Evolutionary conservation across 1,140 invertebrate genomes (phyloP).

Genomic region (Marisa cornuarietis): DNA sequence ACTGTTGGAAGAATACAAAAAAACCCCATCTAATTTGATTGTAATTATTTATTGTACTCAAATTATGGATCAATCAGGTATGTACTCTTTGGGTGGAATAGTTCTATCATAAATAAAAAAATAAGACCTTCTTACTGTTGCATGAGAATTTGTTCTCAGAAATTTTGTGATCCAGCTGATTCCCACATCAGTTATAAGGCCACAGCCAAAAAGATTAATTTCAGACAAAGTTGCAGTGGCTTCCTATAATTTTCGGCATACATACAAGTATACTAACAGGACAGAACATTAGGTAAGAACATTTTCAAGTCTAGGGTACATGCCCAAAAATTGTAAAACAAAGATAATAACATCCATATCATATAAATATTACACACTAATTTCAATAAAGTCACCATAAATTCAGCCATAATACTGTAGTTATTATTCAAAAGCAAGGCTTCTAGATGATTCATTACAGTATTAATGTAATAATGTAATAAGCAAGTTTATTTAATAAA

Average conservation of each 20-base stretch:
- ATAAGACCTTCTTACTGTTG: constrained; percentile 1
- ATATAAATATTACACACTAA: not conserved
- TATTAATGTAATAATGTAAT: no score
- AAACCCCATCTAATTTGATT: not conserved
- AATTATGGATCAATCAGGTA: no score
- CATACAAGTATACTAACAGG: not conserved
- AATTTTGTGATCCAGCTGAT: constrained; percentile 37
- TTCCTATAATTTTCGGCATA: constrained; percentile 15
- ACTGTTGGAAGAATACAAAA: not conserved
- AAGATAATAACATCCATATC: no score
- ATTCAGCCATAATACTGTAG: no score
- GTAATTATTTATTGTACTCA: no score
- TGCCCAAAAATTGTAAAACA: no score
- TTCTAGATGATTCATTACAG: no score
- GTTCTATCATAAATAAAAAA: not conserved
- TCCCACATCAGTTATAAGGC: constrained; percentile 34
- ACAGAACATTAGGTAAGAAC: not conserved
- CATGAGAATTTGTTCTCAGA: constrained; percentile 8
- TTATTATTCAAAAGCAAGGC: no score
- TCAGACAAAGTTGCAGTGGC: constrained; percentile 16
- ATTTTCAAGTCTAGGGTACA: no score
- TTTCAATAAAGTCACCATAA: not conserved
- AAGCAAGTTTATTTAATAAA: no score
- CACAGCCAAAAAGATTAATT: constrained; percentile 36
- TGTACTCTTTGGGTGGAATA: not conserved